Evolutionary conservation across 2,797 vertebrate species (phyloP).

Genomic region (Enteromius anoplus): DNA sequence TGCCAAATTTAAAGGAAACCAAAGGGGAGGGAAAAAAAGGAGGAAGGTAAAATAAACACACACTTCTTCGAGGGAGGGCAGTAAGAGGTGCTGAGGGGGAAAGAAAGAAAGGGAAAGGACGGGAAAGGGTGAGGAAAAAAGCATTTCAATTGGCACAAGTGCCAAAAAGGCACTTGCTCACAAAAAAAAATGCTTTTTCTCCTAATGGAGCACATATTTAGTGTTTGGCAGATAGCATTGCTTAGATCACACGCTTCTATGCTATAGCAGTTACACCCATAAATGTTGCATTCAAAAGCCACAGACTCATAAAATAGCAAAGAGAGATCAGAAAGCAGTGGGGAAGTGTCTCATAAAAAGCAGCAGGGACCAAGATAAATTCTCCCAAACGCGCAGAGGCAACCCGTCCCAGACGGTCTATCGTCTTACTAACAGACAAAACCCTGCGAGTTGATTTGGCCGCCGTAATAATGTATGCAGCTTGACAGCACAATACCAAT

Average conservation of each 20-base stretch:
- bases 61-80: constrained; percentile 77
- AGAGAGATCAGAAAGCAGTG: constrained; percentile 45
- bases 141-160: constrained; percentile 82
- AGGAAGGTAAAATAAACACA: constrained; percentile 76
- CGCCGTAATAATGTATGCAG: constrained; percentile 53
- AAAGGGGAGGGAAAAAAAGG: constrained; percentile 68
- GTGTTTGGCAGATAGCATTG: constrained; percentile 80
- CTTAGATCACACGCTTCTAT: constrained; percentile 57
- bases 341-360: constrained; percentile 54
- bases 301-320: constrained; percentile 55
- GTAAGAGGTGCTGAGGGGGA: constrained; percentile 67
- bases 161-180: constrained; percentile 76
- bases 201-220: constrained; percentile 85
- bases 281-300: constrained; percentile 59
- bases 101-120: constrained; percentile 67
- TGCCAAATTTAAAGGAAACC: constrained; percentile 80
- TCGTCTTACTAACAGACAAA: constrained; percentile 51
- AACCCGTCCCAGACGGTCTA: constrained; percentile 48
- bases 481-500: constrained; percentile 57
- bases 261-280: constrained; percentile 57
- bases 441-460: constrained; percentile 49
- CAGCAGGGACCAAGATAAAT: constrained; percentile 47
- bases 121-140: constrained; percentile 79
- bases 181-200: constrained; percentile 84
- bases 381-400: constrained; percentile 32